Percentiles rank a stretch among this genome's conserved stretches.
Evolutionary conservation across 1,140 invertebrate genomes (phyloP).

Genomic region (Pseudomyrmex flavicornis): DNA sequence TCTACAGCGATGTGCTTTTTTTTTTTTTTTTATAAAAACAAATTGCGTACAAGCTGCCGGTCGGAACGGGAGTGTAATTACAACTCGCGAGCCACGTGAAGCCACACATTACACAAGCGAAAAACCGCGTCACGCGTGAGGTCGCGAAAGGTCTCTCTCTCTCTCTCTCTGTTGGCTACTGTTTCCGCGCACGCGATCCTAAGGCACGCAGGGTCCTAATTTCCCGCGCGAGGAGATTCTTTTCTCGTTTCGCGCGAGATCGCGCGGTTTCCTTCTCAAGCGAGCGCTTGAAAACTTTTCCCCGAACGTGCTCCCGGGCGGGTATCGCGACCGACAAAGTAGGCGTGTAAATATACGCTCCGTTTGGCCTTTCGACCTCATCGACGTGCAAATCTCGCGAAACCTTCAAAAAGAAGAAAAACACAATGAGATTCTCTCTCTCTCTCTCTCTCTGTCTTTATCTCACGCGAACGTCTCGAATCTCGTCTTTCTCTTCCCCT

Average conservation of each 20-base stretch:
- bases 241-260: neutral
- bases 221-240: neutral
- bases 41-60: neutral
- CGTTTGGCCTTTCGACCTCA: neutral
- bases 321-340: constrained; percentile 43
- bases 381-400: neutral
- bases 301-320: constrained; percentile 25
- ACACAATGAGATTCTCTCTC: neutral
- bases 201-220: constrained; percentile 32
- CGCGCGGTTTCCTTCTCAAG: neutral
- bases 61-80: constrained; percentile 4
- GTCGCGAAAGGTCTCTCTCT: constrained; percentile 30
- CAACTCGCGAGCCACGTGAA: constrained; percentile 24
- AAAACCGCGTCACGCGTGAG: constrained; percentile 21
- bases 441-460: constrained; percentile 6
- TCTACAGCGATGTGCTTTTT: too few relatives aligned
- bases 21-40: too few relatives aligned
- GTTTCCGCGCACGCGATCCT: constrained; percentile 47
- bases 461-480: constrained; percentile 34
- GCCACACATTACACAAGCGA: constrained; percentile 39
- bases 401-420: neutral
- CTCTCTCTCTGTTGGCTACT: neutral
- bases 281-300: neutral
- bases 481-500: neutral
- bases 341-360: constrained; percentile 42